Evolutionary conservation across 2,113 vertebrate species (phyloP).

Genomic region (Rhagologus leucostigma): DNA sequence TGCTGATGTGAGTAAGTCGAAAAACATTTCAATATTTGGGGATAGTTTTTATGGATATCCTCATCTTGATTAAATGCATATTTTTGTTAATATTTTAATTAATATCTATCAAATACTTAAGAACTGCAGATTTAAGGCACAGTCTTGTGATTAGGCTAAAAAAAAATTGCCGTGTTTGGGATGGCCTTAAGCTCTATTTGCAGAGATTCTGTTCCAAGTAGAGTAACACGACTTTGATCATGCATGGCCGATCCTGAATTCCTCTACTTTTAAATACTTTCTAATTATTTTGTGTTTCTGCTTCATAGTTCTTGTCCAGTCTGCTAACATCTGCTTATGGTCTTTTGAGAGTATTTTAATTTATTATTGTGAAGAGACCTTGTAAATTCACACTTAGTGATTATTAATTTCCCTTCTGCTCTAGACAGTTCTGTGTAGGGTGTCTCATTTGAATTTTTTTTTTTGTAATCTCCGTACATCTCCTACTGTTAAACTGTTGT

Average conservation of each 20-base stretch:
- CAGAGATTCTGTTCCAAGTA: not conserved
- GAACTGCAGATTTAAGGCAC: not conserved
- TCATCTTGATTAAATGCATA: not conserved
- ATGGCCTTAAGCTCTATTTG: not conserved
- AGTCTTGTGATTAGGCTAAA: not conserved
- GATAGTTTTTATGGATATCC: not conserved
- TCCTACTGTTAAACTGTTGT: not conserved
- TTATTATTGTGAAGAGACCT: conserved; percentile 9
- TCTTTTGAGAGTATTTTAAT: not conserved
- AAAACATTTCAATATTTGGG: not conserved
- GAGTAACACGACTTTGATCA: not conserved
- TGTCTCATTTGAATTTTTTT: not conserved
- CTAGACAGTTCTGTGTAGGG: not conserved
- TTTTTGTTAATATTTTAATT: not conserved
- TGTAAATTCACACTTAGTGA: conserved; percentile 5
- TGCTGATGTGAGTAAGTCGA: not conserved
- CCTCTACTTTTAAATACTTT: not conserved
- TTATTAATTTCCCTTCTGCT: conserved; percentile 17
- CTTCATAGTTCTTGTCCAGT: not conserved
- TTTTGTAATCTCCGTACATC: not conserved
- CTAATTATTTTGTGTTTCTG: not conserved
- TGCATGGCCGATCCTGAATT: not conserved
- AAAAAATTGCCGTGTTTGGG: not conserved
- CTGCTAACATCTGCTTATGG: not conserved
- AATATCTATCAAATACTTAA: not conserved